These are phyloP conservation scores for Tipula helvola DNA, from an alignment of 2,888 invertebrate genomes.

Conservation along the genomic window DNA sequence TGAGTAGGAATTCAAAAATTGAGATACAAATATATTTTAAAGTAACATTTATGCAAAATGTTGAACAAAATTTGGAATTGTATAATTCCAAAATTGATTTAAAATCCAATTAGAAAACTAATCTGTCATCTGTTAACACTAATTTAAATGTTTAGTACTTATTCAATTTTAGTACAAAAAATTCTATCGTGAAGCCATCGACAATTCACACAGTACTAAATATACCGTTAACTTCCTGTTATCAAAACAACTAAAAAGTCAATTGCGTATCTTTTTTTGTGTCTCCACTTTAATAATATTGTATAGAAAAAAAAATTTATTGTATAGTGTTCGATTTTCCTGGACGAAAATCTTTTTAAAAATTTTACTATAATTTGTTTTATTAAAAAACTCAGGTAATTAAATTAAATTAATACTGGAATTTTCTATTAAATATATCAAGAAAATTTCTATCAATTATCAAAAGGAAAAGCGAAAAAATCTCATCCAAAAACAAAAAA, in stretches of 20 bases:
- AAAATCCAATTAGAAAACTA: neutral
- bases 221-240: slow-evolving; percentile 6
- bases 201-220: neutral
- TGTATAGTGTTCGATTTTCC: slow-evolving; percentile 12
- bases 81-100: too few species aligned
- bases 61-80: too few species aligned
- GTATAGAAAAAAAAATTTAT: neutral
- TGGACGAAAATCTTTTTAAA: slow-evolving; percentile 11
- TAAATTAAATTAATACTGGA: neutral
- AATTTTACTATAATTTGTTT: slow-evolving; percentile 10
- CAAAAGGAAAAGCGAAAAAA: neutral
- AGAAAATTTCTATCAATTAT: neutral
- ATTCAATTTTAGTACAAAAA: neutral
- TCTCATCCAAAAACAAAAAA: neutral
- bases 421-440: neutral
- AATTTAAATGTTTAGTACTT: neutral
- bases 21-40: too few species aligned
- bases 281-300: neutral
- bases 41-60: too few species aligned
- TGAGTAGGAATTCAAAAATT: too few species aligned
- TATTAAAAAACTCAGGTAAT: slow-evolving; percentile 11
- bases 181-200: neutral
- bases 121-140: neutral
- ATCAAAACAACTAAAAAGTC: slow-evolving; percentile 7
- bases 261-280: slow-evolving; percentile 5